Base-by-base conservation (phyloP, 2,113 vertebrate genomes). In the Xyrauchen texanus region DNA sequence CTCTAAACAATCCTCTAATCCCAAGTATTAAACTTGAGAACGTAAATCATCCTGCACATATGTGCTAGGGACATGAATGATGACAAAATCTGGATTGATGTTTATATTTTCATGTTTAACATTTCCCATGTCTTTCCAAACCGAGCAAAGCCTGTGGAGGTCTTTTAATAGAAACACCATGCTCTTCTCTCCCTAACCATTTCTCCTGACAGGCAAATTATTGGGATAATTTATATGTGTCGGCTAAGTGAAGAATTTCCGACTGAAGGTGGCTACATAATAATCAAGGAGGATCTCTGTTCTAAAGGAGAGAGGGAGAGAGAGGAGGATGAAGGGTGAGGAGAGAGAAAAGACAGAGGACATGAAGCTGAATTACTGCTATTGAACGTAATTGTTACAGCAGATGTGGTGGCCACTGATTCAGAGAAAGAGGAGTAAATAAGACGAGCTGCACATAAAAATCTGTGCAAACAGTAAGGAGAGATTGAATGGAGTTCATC, bases 151-250 rank as follows among this genome's bases (percentile, higher is more conserved):
- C 82, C 77, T 81, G 77, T 61, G 85, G 70, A 47, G 9, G 65
- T 79, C 78, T 68, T 79, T 82, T 80, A 78, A 75, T 80, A 84
- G 80, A 88, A 84, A 87, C 79, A 79, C 72, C 21, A 10, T 52
- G 84, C 78, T 68, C 11, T 45, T 70, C 81, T 85, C 86, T 71
- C 21, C 83, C 79, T 85, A 84, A 74, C 86, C 82, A 89, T 88
- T 90, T 90, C 72, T 81, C 68, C 85, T 88, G 90, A 91, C 90
- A 90, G 87, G 86, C 74, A 65, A 75, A 87, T 91, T 88, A 92
- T 91, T 91, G 88, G 65, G 78, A 83, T 87, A 90, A 92, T 92
- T 90, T 88, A 87, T 88, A 89, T 88, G 87, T 88, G 89, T 84
- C 81, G 64, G 55, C 63, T 15, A 76, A 85, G 81, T 10, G 71